Evolutionary conservation across 2,797 vertebrate species (phyloP), one percentile per base, ranked within the genome.

Genomic region (Fistularia commersonii): DNA sequence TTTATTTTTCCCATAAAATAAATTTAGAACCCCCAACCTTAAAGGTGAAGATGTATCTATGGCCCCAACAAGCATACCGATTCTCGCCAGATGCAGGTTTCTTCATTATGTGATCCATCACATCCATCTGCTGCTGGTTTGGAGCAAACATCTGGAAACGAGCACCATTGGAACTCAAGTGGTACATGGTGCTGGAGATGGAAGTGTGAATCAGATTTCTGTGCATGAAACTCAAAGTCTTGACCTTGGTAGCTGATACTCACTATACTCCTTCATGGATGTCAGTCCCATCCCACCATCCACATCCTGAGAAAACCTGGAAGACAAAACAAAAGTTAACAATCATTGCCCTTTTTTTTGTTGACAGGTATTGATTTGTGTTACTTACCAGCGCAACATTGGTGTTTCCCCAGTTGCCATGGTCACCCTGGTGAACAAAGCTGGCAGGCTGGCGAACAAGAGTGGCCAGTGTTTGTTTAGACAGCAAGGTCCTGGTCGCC

Each of bases 261-360:
- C 64, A 89, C 88, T 88, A 90, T 0, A 85, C 85, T 42, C 87
- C 89, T 66, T 91, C 88, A 2, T 90, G 88, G 57, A 89, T 68
- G 34, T 90, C 90, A 48, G 87, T 90, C 10, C 89, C 90, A 51
- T 90, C 87, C 88, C 86, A 88, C 86, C 86, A 89, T 43, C 90
- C 87, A 50, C 87, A 90, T 69, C 88, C 88, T n/a, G 89, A 89
- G 72, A 90, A 89, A 67, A 91, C 88, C 90, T 91, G 61, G 23
- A 23, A 23, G 23, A 23, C 3, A 73, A 56, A 4, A 48, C 34
- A 72, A 33, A 11, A 8, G 51, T 34, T 52, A 48, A 60, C 32
- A 61, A 32, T 36, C 12, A 14, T 10, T 6, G 34, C 8, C 15
- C 9, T 8, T 9, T 7, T 32, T 6, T 11, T 13, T 41, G 11